Evolutionary conservation across 1,140 invertebrate genomes (phyloP).

Genomic region (Wasmannia auropunctata): DNA sequence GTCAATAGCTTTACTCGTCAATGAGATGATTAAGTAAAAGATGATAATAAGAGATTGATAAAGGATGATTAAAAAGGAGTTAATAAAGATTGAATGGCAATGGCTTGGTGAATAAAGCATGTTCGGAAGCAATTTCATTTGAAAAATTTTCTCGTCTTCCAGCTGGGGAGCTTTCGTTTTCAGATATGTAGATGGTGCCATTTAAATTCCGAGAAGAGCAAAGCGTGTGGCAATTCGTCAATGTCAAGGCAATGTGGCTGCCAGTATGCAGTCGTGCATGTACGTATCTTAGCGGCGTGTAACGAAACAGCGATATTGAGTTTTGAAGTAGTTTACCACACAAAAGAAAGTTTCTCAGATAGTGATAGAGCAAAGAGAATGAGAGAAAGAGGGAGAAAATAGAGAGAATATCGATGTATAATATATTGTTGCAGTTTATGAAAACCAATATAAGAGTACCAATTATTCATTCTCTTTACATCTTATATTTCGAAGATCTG

Average conservation of each 20-base stretch:
- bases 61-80: neutral
- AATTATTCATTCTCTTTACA: neutral
- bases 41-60: neutral
- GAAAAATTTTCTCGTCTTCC: conserved; percentile 31
- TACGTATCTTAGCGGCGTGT: conserved; percentile 34
- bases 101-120: neutral
- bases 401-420: neutral
- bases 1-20: no score
- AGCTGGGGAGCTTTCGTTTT: conserved; percentile 21
- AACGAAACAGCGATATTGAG: conserved; percentile 54
- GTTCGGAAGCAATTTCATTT: conserved; percentile 23
- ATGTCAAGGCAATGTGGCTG: conserved; percentile 49
- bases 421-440: neutral
- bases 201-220: conserved; percentile 46
- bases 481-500: neutral
- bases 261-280: conserved; percentile 26
- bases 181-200: conserved; percentile 24
- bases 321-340: conserved; percentile 46
- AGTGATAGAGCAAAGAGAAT: conserved; percentile 14
- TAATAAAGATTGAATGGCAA: conserved; percentile 26
- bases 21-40: neutral
- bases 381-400: neutral
- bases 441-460: neutral
- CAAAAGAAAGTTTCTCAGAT: conserved; percentile 39
- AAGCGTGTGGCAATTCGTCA: conserved; percentile 48